Conservation (phyloP, 1,140 invertebrate genomes). For the Magallana gigas region DNA sequence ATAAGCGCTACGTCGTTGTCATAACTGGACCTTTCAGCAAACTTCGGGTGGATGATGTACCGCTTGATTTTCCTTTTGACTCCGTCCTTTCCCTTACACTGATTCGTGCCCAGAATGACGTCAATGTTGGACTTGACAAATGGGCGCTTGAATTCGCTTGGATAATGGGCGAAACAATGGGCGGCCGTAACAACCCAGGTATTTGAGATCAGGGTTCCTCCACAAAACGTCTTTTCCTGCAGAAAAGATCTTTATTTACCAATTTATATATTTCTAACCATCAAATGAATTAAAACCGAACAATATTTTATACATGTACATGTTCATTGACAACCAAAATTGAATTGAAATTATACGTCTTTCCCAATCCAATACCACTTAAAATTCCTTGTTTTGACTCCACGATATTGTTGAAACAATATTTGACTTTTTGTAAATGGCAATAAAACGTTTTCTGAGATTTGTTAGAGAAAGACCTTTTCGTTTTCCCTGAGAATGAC, state of each 20-base stretch:
- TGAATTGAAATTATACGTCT: too few species aligned
- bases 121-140: slow-evolving; percentile 61
- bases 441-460: too few species aligned
- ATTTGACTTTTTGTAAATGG: too few species aligned
- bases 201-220: slow-evolving; percentile 65
- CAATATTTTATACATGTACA: too few species aligned
- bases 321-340: too few species aligned
- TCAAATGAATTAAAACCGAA: too few species aligned
- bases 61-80: slow-evolving; percentile 50
- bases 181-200: slow-evolving; percentile 70
- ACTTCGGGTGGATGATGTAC: slow-evolving; percentile 58
- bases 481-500: slow-evolving; percentile 64
- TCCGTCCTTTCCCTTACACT: slow-evolving; percentile 64
- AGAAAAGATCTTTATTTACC: slow-evolving; percentile 3
- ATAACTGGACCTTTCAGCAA: slow-evolving; percentile 56
- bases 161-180: slow-evolving; percentile 68
- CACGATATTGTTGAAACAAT: too few species aligned
- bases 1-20: slow-evolving; percentile 73
- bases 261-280: too few species aligned
- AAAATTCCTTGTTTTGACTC: too few species aligned
- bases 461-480: slow-evolving; percentile 41
- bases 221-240: slow-evolving; percentile 69
- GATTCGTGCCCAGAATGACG: slow-evolving; percentile 64
- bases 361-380: too few species aligned
- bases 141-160: slow-evolving; percentile 59